Conservation (phyloP, 1,140 invertebrate genomes). For the Heterodera carotae region DNA sequence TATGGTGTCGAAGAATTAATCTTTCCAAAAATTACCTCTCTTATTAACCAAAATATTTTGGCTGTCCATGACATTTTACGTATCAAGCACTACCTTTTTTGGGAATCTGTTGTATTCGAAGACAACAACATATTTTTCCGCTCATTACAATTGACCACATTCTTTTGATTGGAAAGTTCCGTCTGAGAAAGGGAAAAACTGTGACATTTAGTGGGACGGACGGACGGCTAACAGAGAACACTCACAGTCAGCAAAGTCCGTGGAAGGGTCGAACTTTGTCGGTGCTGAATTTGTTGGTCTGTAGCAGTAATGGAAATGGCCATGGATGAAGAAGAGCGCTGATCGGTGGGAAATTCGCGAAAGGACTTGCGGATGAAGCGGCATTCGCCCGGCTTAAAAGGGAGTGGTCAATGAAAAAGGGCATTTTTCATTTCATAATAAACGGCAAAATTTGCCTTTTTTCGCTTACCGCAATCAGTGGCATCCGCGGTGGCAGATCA, state of each 20-base stretch:
- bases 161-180: not conserved
- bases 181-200: not conserved
- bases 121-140: not conserved
- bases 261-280: slow-evolving; percentile 9
- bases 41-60: too few relatives aligned
- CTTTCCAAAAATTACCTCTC: too few relatives aligned
- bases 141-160: not conserved
- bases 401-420: not conserved
- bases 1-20: too few relatives aligned
- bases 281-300: not conserved
- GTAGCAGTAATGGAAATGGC: not conserved
- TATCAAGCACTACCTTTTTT: not conserved
- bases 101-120: not conserved
- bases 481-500: slow-evolving; percentile 23
- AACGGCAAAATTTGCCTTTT: not conserved
- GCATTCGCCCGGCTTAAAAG: not conserved
- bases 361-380: not conserved
- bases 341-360: not conserved
- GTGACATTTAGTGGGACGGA: too few relatives aligned
- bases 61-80: too few relatives aligned
- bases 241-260: not conserved
- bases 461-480: slow-evolving; percentile 4
- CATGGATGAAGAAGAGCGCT: slow-evolving; percentile 7
- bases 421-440: not conserved
- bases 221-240: not conserved